Evolutionary conservation across 2,888 invertebrate genomes (phyloP), one percentile per base, ranked within the genome.

Genomic region (Emmelina monodactyla): DNA sequence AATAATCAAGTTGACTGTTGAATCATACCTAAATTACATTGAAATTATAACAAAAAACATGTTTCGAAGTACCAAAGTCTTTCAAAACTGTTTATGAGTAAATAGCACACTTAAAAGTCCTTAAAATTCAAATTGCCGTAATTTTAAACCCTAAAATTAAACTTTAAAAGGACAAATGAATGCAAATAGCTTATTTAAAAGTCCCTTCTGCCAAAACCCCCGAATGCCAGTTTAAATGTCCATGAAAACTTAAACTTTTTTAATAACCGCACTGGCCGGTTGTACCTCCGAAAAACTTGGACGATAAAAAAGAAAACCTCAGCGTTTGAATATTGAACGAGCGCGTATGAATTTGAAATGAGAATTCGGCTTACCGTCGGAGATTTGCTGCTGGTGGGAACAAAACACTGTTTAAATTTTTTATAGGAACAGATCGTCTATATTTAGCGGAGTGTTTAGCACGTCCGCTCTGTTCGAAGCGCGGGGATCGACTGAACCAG

Each of bases 261-360:
- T 70, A 70, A 71, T 72, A 69, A 64, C 52, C 55, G 55, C 39
- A 43, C 32, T 40, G 47, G 51, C 44, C 41, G 55, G 58, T 62
- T 63, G n/a, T 65, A 66, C 68, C 58, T 53, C 57, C n/a, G n/a
- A 52, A 46, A 29, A 70, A 68, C 57, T 70, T 68, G 47, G 42
- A 41, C 50, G 50, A 50, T 64, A 60, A 62, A 63, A 58, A 47
- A 51, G 43, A 49, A 57, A 59, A 51, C 34, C 39, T 35, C 38
- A 46, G 41, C 46, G 44, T 57, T 57, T 55, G 42, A 62, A 60
- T 61, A 48, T 49, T 40, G 44, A 53, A 53, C 40, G 42, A 47
- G 50, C 42, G 47, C 44, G 19, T 29, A 55, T 37, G 31, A 39
- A 41, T 49, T 54, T 49, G 49, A 52, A 16, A 33, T 13, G 12